Base-by-base conservation (phyloP, 2,888 invertebrate genomes). In the Troglohyphantes excavatus region DNA sequence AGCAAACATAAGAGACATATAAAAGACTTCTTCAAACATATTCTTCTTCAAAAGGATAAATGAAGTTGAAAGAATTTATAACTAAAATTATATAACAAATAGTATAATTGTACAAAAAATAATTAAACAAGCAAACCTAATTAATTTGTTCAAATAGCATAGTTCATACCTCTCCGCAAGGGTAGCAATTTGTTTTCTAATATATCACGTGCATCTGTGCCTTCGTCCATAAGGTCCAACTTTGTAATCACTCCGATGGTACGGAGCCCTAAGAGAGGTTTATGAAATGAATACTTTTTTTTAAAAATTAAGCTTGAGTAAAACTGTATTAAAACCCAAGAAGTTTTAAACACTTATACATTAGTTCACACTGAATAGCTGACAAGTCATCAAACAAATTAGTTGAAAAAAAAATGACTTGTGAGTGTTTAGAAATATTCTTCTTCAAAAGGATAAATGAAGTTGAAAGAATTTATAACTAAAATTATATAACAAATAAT, bases 211-310 rank as follows among this genome's bases (percentile, higher is more conserved):
- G 99, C 99, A 94, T 99, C 99, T 23, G 99, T 99, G 78, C 99
- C 99, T 93, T 99, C 99, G 94, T 99, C 99, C 99, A 99, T 99
- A 94, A 99, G 95, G 95, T 99, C 99, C 92, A 99, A 94, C 94
- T 99, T 99, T 78, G 99, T 99, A 91, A 99, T 97, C 43, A 99
- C 99, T 93, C 99, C 99, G 93, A 99, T 99, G 13, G 99, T 99
- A 92, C 99, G 96, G 61, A 98, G 95, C 94, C 98, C 98, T 97
- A 92, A 78, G 91, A 91, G 26, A 83, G 3, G 53, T 13, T 53
- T n/a, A 53, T n/a, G 5, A 53, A 53, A n/a, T 53, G 7, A 7
- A 39, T 39, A 33, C 9, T 46, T 46, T 17, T 46, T 9, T 46
- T 46, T 46, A 17, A 17, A 6, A 1, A 63, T 19, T 23, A 19